Percentiles rank a stretch among this genome's conserved stretches.
Evolutionary conservation across 1,140 invertebrate species (phyloP).

Genomic region (Protaetia brevitarsis): DNA sequence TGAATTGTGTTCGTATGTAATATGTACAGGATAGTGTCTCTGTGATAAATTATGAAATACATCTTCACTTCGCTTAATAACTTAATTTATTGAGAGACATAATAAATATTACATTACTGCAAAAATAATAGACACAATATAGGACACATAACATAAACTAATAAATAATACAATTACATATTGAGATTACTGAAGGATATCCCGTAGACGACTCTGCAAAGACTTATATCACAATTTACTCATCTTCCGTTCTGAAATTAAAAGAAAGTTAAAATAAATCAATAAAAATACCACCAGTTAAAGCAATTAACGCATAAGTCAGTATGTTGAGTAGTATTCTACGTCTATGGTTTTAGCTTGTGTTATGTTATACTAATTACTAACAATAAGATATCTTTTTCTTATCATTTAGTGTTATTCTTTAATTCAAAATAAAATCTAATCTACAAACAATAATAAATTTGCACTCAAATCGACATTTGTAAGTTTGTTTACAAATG

Average conservation of each 20-base stretch:
- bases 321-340: too few species aligned
- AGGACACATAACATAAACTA: background rate
- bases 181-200: background rate
- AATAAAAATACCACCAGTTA: background rate
- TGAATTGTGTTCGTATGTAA: background rate
- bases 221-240: conserved; percentile 15
- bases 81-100: background rate
- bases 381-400: too few species aligned
- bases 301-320: background rate
- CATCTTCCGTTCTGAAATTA: conserved; percentile 2
- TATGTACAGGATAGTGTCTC: background rate
- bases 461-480: too few species aligned
- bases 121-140: conserved; percentile 15
- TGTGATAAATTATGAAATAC: background rate
- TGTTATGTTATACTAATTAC: too few species aligned
- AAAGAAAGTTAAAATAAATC: background rate
- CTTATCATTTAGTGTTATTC: background rate
- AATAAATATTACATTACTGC: conserved; percentile 11
- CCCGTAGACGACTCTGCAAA: conserved; percentile 12
- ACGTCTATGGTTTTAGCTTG: too few species aligned
- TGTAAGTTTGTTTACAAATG: too few species aligned
- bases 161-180: background rate
- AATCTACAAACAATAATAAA: background rate
- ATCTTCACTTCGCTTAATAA: conserved; percentile 1
- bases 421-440: background rate